phyloP scores from a whole-genome alignment of 2,888 invertebrate genomes.

The Tortricodes alternella region DNA sequence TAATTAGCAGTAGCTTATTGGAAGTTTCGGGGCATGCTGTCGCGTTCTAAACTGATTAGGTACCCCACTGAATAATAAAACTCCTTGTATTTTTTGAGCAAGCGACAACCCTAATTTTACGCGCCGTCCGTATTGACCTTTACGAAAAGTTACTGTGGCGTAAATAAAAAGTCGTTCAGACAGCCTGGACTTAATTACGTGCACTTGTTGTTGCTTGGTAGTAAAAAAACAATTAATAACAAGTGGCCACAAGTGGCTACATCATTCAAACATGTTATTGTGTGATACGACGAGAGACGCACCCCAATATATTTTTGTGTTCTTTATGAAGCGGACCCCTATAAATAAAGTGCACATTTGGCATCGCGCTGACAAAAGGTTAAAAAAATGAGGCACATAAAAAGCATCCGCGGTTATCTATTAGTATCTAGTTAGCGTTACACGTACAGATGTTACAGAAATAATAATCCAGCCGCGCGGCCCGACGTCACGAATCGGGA shows the following conservation, averaged over 20 bases:
- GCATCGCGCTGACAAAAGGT: conserved; percentile 69
- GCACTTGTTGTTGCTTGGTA: conserved; percentile 64
- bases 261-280: conserved; percentile 61
- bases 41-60: conserved; percentile 59
- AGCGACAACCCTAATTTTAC: conserved; percentile 25
- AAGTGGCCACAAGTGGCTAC: conserved; percentile 75
- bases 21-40: conserved; percentile 59
- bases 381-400: conserved; percentile 73
- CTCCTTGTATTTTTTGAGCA: conserved; percentile 3
- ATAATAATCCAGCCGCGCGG: conserved; percentile 66
- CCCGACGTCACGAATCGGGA: conserved; percentile 42
- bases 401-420: conserved; percentile 81
- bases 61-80: conserved; percentile 51
- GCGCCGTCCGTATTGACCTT: conserved; percentile 23
- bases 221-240: conserved; percentile 67
- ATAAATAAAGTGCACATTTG: conserved; percentile 79
- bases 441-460: conserved; percentile 76
- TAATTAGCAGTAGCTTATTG: conserved; percentile 76
- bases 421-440: conserved; percentile 81
- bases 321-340: conserved; percentile 56
- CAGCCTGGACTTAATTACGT: conserved; percentile 35
- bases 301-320: conserved; percentile 45
- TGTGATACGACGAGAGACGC: conserved; percentile 34
- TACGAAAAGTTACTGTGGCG: conserved; percentile 23
- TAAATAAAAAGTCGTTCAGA: conserved; percentile 27